These are phyloP conservation scores for Orthosia incerta DNA, from an alignment of 2,888 invertebrate species.

Conservation along the genomic window DNA sequence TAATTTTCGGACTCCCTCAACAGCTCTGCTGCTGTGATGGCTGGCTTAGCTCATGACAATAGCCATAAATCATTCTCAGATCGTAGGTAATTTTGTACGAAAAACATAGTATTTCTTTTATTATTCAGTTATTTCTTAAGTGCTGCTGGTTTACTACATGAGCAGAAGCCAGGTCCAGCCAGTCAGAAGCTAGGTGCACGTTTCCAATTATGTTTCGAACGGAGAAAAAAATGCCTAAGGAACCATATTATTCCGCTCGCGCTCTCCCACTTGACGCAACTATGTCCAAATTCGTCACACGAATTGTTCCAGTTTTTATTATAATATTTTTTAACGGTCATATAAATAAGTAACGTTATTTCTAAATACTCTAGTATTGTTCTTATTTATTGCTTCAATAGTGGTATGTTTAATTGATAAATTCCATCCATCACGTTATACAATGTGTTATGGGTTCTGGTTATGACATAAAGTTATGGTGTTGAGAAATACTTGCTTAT, in stretches of 20 bases:
- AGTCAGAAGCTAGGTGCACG: too few relatives aligned
- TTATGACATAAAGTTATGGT: conserved; percentile 23
- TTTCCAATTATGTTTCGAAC: too few relatives aligned
- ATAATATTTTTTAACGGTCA: conserved; percentile 71
- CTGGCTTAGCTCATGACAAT: background rate
- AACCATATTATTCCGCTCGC: conserved; percentile 6
- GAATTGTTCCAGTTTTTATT: conserved; percentile 68
- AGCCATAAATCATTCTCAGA: background rate
- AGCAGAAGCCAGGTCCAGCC: too few relatives aligned
- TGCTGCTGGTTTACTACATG: too few relatives aligned
- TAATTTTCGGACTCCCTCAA: background rate
- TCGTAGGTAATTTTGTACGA: too few relatives aligned
- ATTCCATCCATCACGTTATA: conserved; percentile 28
- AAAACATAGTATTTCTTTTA: too few relatives aligned
- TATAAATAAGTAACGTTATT: conserved; percentile 69
- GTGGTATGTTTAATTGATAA: conserved; percentile 41
- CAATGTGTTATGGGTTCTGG: background rate
- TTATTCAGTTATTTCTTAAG: too few relatives aligned
- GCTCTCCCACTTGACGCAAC: conserved; percentile 21
- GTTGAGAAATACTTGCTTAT: background rate
- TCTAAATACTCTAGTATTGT: conserved; percentile 58
- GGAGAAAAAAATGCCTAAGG: conserved; percentile 12
- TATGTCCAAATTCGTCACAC: conserved; percentile 61
- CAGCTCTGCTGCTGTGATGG: background rate
- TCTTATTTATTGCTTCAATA: conserved; percentile 36